These are phyloP conservation scores for Augochlorella aurata DNA, from an alignment of 2,888 invertebrate genomes.

Conservation along the genomic window DNA sequence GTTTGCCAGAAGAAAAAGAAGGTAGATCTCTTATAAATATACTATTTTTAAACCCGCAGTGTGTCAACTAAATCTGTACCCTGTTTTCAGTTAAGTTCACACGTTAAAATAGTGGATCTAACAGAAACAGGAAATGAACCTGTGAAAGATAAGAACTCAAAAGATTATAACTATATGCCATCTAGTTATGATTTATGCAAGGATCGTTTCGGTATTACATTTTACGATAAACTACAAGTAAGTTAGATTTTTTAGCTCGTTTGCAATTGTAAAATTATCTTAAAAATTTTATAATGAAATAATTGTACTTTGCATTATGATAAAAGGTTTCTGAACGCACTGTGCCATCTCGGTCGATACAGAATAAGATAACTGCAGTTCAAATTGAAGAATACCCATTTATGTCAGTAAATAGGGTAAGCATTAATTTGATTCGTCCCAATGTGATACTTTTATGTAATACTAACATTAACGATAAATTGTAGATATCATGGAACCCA, in stretches of 20 bases:
- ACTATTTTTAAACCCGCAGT: background rate
- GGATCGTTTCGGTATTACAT: constrained; percentile 77
- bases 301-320: constrained; percentile 15
- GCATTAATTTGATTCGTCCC: constrained; percentile 32
- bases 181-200: constrained; percentile 75
- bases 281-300: background rate
- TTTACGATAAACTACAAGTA: constrained; percentile 73
- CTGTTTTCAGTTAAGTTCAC: constrained; percentile 70
- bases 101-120: constrained; percentile 73
- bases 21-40: constrained; percentile 59
- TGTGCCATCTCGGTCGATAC: constrained; percentile 26
- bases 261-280: background rate
- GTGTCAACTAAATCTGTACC: background rate
- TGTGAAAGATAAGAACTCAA: constrained; percentile 53
- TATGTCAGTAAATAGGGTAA: constrained; percentile 78
- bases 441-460: background rate
- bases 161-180: constrained; percentile 74
- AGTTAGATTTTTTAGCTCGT: constrained; percentile 2
- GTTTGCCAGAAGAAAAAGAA: constrained; percentile 70
- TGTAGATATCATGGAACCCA: constrained; percentile 81
- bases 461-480: constrained; percentile 17
- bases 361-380: constrained; percentile 67
- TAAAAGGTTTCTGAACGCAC: constrained; percentile 12
- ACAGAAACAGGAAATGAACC: constrained; percentile 35
- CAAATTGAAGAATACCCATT: constrained; percentile 80